phyloP scores from a whole-genome alignment of 2,113 vertebrate genomes.

The Jacana jacana region DNA sequence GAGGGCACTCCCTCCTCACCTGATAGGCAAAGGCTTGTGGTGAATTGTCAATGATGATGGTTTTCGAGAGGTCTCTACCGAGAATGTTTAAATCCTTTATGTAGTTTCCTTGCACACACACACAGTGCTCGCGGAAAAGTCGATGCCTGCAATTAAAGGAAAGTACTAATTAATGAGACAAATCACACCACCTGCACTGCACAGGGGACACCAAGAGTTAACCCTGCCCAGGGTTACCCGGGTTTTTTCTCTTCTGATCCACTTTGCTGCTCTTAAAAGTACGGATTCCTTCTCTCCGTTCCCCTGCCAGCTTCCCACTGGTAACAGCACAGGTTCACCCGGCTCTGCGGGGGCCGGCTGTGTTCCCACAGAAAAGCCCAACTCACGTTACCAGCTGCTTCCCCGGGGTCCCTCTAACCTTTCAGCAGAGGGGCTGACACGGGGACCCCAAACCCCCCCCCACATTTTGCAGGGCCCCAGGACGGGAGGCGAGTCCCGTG shows the following conservation, averaged over 20 bases:
- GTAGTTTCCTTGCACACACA: conserved; percentile 99
- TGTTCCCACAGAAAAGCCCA: conserved; percentile 23
- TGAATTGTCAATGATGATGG: conserved; percentile 99
- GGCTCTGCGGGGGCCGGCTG: not conserved
- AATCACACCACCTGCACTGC: not conserved
- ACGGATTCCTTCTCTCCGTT: not conserved
- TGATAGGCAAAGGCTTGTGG: conserved; percentile 99
- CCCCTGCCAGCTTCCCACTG: not conserved
- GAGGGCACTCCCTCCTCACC: conserved; percentile 68
- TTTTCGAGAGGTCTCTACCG: conserved; percentile 98
- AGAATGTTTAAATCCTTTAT: conserved; percentile 99
- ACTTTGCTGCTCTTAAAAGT: not conserved
- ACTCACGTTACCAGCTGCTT: not conserved
- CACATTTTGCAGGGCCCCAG: not conserved
- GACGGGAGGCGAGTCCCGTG: not conserved
- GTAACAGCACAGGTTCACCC: not conserved
- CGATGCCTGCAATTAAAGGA: conserved; percentile 82
- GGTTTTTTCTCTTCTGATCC: not conserved
- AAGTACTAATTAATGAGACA: not conserved
- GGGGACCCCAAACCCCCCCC: not conserved
- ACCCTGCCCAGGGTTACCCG: accelerated
- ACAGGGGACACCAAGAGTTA: not conserved
- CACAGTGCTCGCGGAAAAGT: conserved; percentile 98
- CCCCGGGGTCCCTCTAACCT: not conserved
- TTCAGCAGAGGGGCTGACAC: not conserved